A percentile compares a stretch with the other conserved stretches of the same genome.
Evolutionary conservation across 2,113 vertebrate species (phyloP).

Genomic region (Irena cyanogastra): DNA sequence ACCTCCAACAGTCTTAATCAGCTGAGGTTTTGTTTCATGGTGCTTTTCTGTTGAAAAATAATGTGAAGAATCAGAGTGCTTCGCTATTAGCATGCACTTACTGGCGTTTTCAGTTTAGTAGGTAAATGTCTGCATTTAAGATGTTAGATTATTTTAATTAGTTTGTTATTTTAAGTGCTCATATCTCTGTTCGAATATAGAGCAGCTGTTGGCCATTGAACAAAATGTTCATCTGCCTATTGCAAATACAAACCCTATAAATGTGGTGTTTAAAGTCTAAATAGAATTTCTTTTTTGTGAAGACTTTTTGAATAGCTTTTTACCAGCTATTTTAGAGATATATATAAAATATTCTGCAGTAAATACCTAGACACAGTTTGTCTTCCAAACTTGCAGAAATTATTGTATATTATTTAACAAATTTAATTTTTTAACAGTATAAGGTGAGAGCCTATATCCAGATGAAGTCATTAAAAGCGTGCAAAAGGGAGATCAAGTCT

Average conservation of each 20-base stretch:
- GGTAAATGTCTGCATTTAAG: not conserved
- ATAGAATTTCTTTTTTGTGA: not conserved
- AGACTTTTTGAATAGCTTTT: not conserved
- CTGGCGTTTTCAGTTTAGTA: not conserved
- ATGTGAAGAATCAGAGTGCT: not conserved
- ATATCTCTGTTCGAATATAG: not conserved
- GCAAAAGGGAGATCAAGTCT: slow-evolving; percentile 97
- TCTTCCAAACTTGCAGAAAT: not conserved
- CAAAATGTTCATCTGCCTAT: not conserved
- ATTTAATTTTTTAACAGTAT: slow-evolving; percentile 75
- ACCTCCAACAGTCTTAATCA: not conserved
- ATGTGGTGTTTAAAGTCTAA: not conserved
- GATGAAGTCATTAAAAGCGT: slow-evolving; percentile 97
- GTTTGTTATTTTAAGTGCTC: not conserved
- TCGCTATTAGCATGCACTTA: not conserved
- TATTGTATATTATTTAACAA: not conserved
- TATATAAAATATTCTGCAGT: not conserved
- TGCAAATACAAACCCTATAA: not conserved
- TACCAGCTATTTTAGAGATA: not conserved
- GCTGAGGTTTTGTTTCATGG: not conserved
- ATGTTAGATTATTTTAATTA: not conserved
- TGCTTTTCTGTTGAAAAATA: not conserved
- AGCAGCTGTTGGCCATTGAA: not conserved
- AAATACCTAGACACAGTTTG: not conserved
- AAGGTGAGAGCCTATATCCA: slow-evolving; percentile 98